Percentiles rank a stretch among this genome's conserved stretches.
These are phyloP conservation scores for Phycodurus eques DNA, from an alignment of 2,113 vertebrate genomes.

Conservation along the genomic window DNA sequence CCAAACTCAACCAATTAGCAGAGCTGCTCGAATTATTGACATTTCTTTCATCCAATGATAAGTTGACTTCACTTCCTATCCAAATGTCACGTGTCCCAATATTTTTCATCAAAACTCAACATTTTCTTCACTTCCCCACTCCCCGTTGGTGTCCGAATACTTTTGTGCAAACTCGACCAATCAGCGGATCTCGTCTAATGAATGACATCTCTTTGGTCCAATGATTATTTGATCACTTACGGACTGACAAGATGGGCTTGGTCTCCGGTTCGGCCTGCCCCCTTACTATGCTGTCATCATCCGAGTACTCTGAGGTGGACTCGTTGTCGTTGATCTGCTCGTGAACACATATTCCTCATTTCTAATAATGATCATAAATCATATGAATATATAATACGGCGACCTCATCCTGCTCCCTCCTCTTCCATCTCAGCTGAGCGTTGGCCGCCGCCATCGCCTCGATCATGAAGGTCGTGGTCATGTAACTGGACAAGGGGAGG, in stretches of 20 bases:
- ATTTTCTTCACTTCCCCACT: too few species aligned
- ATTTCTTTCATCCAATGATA: too few species aligned
- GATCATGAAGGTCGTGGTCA: slow-evolving; percentile 96
- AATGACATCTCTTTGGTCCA: too few species aligned
- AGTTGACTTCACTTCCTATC: too few species aligned
- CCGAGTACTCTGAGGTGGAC: slow-evolving; percentile 83
- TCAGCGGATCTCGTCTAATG: too few species aligned
- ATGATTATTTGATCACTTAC: slow-evolving; percentile 75
- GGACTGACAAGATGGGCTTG: slow-evolving; percentile 87
- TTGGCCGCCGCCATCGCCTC: slow-evolving; percentile 98
- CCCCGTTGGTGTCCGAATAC: too few species aligned
- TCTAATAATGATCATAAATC: too few species aligned
- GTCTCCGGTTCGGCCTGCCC: slow-evolving; percentile 82
- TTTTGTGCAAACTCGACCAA: too few species aligned
- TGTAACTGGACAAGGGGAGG: slow-evolving; percentile 74
- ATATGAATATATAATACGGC: background rate
- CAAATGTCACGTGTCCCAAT: too few species aligned
- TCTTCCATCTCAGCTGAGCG: slow-evolving; percentile 92
- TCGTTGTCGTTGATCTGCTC: slow-evolving; percentile 75
- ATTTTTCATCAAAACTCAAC: too few species aligned
- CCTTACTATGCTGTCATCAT: slow-evolving; percentile 76
- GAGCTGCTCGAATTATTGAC: too few species aligned
- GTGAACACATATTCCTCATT: background rate
- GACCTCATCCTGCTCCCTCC: slow-evolving; percentile 88
- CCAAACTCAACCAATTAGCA: too few species aligned